Conservation (phyloP, 1,140 invertebrate genomes). For the Drosophila kepulauana region DNA sequence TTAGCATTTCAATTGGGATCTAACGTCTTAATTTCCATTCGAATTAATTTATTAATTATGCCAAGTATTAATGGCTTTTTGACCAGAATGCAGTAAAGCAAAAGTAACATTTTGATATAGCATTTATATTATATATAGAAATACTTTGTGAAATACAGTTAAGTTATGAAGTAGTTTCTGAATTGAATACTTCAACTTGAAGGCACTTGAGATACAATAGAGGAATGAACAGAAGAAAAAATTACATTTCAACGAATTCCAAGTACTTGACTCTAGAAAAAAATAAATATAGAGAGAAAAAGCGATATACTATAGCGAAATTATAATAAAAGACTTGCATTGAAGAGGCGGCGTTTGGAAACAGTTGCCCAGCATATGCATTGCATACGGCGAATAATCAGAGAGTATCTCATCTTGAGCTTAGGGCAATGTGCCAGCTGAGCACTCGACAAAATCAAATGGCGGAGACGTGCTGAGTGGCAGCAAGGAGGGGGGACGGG, state of each 20-base stretch:
- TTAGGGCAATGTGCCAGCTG: conserved; percentile 71
- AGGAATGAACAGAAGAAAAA: neutral
- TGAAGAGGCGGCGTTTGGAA: conserved; percentile 39
- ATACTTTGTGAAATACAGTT: conserved; percentile 6
- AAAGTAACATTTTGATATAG: neutral
- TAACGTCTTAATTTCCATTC: conserved; percentile 8
- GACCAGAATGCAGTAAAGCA: neutral
- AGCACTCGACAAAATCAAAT: conserved; percentile 73
- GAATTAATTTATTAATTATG: conserved; percentile 22
- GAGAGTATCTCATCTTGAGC: conserved; percentile 18
- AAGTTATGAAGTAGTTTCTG: conserved; percentile 30
- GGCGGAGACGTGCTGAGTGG: neutral
- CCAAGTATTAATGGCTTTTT: conserved; percentile 16
- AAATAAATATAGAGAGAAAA: conserved; percentile 21
- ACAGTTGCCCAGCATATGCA: conserved; percentile 18
- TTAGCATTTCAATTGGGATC: conserved; percentile 5
- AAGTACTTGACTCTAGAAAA: conserved; percentile 49
- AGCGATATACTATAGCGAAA: conserved; percentile 46
- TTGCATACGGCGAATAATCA: neutral
- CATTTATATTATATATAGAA: no score
- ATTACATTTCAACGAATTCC: conserved; percentile 50
- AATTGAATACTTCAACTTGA: conserved; percentile 21
- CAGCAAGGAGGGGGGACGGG: neutral
- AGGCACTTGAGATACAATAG: conserved; percentile 46
- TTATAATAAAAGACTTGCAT: conserved; percentile 60